These are phyloP conservation scores for Rhombomys opimus DNA, from an alignment of 2,113 vertebrate species.

Conservation along the genomic window DNA sequence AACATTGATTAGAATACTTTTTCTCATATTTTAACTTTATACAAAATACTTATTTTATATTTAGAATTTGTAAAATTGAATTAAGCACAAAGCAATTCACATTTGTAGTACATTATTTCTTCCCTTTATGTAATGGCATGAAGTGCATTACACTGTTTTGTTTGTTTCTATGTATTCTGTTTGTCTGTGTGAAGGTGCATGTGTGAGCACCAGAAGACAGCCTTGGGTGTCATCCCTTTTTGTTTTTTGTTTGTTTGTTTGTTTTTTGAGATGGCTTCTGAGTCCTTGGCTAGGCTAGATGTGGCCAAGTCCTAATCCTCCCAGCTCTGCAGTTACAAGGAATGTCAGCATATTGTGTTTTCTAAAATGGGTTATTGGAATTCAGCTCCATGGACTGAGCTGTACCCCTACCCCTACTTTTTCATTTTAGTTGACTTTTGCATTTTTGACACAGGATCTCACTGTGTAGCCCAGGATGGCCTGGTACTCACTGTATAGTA, in stretches of 20 bases:
- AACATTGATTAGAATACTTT: conserved; percentile 24
- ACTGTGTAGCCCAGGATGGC: neutral
- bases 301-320: neutral
- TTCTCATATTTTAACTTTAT: conserved; percentile 25
- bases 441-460: neutral
- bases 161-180: neutral
- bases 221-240: neutral
- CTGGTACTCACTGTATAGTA: neutral
- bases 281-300: neutral
- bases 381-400: neutral
- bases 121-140: conserved; percentile 42
- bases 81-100: conserved; percentile 26
- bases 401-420: neutral
- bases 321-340: neutral
- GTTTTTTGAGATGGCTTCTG: neutral
- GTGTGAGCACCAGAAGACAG: neutral
- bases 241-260: neutral
- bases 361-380: neutral
- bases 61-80: conserved; percentile 15
- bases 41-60: conserved; percentile 46
- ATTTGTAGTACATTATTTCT: conserved; percentile 24
- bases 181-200: neutral
- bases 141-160: neutral
- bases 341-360: neutral
- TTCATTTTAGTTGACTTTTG: neutral